Evolutionary conservation across 2,797 vertebrate species (phyloP).

Genomic region (Gallirallus australis): DNA sequence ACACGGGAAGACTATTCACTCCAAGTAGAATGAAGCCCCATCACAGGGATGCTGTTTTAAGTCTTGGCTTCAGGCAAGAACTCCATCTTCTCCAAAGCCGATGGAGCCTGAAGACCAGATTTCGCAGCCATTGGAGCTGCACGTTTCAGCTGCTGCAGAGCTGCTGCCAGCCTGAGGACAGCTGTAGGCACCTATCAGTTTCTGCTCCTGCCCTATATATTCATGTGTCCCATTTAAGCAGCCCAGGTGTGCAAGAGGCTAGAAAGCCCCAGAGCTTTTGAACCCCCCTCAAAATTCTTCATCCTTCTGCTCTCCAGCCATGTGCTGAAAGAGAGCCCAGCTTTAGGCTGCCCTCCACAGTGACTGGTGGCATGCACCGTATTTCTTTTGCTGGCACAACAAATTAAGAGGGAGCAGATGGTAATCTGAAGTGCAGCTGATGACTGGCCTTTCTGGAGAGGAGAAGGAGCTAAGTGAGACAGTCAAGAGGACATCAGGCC

Average conservation of each 20-base stretch:
- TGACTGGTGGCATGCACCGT: rapidly evolving
- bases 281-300: neutral
- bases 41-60: neutral
- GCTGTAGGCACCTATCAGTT: neutral
- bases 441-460: neutral
- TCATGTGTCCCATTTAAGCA: neutral
- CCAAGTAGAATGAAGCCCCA: rapidly evolving
- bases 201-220: neutral
- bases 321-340: rapidly evolving
- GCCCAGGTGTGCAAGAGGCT: conserved; percentile 3
- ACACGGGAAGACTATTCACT: rapidly evolving
- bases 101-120: neutral
- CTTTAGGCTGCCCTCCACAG: rapidly evolving
- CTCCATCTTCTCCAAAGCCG: neutral
- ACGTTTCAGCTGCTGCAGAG: neutral
- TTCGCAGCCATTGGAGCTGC: neutral
- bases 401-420: conserved; percentile 26
- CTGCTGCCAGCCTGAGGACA: neutral
- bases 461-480: neutral
- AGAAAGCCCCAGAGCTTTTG: neutral
- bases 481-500: rapidly evolving
- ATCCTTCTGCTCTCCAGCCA: neutral
- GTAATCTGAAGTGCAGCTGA: conserved; percentile 11
- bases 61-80: neutral
- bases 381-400: neutral